These are phyloP conservation scores for Agrochola circellaris DNA, from an alignment of 2,888 invertebrate species.

Conservation along the genomic window DNA sequence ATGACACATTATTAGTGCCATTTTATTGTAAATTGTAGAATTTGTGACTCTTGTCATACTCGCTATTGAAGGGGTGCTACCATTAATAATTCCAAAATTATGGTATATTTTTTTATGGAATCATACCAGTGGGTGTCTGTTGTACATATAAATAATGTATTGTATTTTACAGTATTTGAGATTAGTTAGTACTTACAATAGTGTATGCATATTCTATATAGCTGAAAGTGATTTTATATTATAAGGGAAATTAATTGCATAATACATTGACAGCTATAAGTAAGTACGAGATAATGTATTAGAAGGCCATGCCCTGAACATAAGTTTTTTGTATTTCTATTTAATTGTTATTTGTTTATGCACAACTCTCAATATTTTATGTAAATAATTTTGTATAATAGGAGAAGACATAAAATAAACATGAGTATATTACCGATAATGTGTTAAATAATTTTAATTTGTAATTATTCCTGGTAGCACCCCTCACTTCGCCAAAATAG, in stretches of 20 bases:
- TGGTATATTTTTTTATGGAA: slow-evolving; percentile 91
- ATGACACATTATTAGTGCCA: slow-evolving; percentile 90
- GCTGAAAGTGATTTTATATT: slow-evolving; percentile 90
- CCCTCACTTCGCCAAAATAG: slow-evolving; percentile 90
- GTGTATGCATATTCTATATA: slow-evolving; percentile 90
- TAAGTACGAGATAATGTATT: slow-evolving; percentile 88
- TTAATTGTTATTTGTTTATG: slow-evolving; percentile 91
- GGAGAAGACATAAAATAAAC: slow-evolving; percentile 91
- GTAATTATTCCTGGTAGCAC: slow-evolving; percentile 91
- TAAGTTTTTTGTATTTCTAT: slow-evolving; percentile 90
- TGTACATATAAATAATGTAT: slow-evolving; percentile 89
- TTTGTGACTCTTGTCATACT: slow-evolving; percentile 91
- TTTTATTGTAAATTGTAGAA: slow-evolving; percentile 90
- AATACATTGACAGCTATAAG: slow-evolving; percentile 89
- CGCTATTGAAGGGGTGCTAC: slow-evolving; percentile 91
- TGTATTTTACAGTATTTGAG: slow-evolving; percentile 90
- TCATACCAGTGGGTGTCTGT: slow-evolving; percentile 90
- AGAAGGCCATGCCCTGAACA: slow-evolving; percentile 87
- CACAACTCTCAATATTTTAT: slow-evolving; percentile 91
- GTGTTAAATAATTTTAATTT: slow-evolving; percentile 91
- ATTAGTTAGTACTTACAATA: slow-evolving; percentile 90
- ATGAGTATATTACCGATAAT: slow-evolving; percentile 91
- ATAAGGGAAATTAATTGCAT: slow-evolving; percentile 89
- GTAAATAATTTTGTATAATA: slow-evolving; percentile 91
- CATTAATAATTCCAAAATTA: slow-evolving; percentile 90